A percentile compares a stretch with the other conserved stretches of the same genome.
phyloP scores from a whole-genome alignment of 2,797 vertebrate genomes.

The Thripadectes ignobilis region DNA sequence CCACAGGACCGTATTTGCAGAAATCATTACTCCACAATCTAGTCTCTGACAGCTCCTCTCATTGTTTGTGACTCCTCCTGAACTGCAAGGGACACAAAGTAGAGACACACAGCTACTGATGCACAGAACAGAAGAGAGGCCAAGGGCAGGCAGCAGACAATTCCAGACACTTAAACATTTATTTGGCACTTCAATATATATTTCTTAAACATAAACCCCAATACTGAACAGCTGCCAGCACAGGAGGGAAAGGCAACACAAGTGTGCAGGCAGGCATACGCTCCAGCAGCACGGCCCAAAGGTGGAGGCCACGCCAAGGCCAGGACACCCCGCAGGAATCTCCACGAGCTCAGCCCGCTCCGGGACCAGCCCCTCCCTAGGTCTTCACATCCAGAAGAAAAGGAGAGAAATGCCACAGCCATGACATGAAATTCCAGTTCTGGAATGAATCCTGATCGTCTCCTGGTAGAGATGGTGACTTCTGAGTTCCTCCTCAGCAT shows the following conservation, averaged over 20 bases:
- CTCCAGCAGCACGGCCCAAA: slow-evolving; percentile 4
- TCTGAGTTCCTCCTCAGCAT: background rate
- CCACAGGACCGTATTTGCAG: background rate
- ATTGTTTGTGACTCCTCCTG: background rate
- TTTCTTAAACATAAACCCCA: slow-evolving; percentile 60
- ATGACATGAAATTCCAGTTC: background rate
- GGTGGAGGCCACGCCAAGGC: slow-evolving; percentile 15
- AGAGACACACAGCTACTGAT: background rate
- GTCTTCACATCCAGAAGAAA: slow-evolving; percentile 27
- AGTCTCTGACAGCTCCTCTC: background rate
- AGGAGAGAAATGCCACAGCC: background rate
- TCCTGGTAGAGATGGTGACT: background rate
- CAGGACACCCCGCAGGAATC: background rate
- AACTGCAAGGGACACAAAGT: background rate
- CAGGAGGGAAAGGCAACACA: slow-evolving; percentile 53
- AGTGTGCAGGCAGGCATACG: background rate
- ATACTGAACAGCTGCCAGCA: slow-evolving; percentile 62
- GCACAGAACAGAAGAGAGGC: slow-evolving; percentile 24
- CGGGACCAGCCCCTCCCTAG: background rate
- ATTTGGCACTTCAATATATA: slow-evolving; percentile 72
- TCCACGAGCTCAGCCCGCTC: slow-evolving; percentile 19
- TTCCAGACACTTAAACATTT: slow-evolving; percentile 67
- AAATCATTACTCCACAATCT: background rate
- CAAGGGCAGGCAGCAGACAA: slow-evolving; percentile 51
- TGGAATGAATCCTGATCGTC: background rate